Evolutionary conservation across 1,140 invertebrate genomes (phyloP), one percentile per base, ranked within the genome.

Genomic region (Nasonia longicornis): DNA sequence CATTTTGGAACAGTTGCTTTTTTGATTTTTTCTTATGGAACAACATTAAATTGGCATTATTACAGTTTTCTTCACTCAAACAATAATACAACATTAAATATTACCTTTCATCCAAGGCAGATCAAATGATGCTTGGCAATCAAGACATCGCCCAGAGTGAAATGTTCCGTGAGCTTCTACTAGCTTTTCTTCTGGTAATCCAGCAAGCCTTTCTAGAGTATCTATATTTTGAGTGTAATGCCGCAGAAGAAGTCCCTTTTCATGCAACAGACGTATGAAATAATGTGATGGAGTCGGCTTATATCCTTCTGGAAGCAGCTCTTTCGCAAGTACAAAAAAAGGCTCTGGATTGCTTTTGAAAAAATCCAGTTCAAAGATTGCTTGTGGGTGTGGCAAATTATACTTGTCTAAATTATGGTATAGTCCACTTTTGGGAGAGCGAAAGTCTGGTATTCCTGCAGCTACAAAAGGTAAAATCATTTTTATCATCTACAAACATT

Each of bases 161-260:
- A 98, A 98, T 22, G 97, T 96, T 8, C 98, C 98, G 90, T 99
- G 97, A 38, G 97, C 97, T 89, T 99, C 97, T 2, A 98, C 95
- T 70, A 98, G 88, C 90, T 96, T 97, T 0, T 97, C 95, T 20
- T 93, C 94, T 2, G 95, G 94, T 77, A 99, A 90, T n/a, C 96
- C 97, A 76, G 97, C 95, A 6, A 96, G 91, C 85, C 96, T 91
- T 90, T 99, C 98, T 74, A 99, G 89, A 0, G 96, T 97, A 89
- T 99, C 98, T 85, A 99, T 98, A 91, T 99, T 99, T 91, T 99
- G 95, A 2, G 96, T 97, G 87, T 97, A 98, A 90, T 97, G 96
- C 42, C 96, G 92, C 16, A 96, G 87, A 0, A 98, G 87, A 26
- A 96, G 83, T 20, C 94, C 95, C 91, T 97, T 97, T 10, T 97